A percentile compares a stretch with the other conserved stretches of the same genome.
Evolutionary conservation across 2,113 vertebrate species (phyloP).

Genomic region (Aphelocoma coerulescens): DNA sequence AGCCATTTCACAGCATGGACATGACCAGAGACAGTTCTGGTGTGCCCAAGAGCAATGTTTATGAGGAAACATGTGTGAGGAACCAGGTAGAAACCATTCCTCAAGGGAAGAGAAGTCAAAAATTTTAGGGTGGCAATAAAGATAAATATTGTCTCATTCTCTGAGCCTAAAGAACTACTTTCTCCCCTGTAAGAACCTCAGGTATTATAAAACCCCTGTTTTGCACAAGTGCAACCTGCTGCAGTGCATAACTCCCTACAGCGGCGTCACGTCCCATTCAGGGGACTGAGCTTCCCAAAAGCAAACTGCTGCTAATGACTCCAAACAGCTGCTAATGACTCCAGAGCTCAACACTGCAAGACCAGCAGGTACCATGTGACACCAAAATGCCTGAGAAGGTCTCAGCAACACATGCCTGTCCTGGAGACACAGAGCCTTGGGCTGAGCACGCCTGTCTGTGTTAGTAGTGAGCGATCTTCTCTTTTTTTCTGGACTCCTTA

Average conservation of each 20-base stretch:
- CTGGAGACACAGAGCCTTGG: neutral
- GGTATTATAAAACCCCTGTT: neutral
- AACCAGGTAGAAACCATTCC: neutral
- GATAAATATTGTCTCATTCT: neutral
- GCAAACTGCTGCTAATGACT: neutral
- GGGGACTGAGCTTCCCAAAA: neutral
- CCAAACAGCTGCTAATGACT: neutral
- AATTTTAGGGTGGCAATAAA: neutral
- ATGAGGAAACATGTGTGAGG: neutral
- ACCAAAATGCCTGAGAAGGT: neutral
- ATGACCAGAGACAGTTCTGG: neutral
- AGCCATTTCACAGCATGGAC: fast-evolving
- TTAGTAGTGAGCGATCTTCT: neutral
- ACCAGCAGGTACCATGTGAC: neutral
- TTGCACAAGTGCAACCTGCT: neutral
- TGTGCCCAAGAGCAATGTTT: neutral
- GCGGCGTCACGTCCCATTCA: neutral
- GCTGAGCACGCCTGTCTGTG: fast-evolving
- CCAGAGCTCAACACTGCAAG: neutral
- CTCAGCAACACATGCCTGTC: neutral
- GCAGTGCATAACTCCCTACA: neutral
- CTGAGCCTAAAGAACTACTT: neutral
- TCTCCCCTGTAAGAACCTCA: neutral
- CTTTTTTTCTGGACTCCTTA: neutral
- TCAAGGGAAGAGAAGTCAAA: neutral